phyloP scores from a whole-genome alignment of 2,113 vertebrate genomes.

The mouse (Mus musculus) region DNA sequence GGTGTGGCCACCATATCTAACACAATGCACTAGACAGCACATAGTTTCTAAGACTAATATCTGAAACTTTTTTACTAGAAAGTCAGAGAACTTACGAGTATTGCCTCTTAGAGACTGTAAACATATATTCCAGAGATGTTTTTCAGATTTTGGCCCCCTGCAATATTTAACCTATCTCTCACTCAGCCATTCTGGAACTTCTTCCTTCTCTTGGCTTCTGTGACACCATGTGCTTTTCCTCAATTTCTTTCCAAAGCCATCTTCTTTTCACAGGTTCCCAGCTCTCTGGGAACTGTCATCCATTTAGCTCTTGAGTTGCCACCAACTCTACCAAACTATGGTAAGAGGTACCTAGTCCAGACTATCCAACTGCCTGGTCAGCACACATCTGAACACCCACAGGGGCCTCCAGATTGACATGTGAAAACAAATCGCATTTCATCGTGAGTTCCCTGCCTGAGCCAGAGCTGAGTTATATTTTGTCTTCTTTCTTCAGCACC shows the following conservation, averaged over 20 bases:
- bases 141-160: background rate
- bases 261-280: background rate
- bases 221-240: background rate
- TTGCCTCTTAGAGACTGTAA: background rate
- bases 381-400: background rate
- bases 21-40: background rate
- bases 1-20: too few relatives aligned
- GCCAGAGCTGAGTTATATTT: background rate
- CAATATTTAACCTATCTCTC: conserved; percentile 13
- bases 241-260: background rate
- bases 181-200: background rate
- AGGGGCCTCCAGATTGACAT: background rate
- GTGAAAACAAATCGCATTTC: background rate
- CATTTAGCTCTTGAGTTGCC: background rate
- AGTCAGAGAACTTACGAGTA: background rate
- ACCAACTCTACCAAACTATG: background rate
- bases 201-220: background rate
- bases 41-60: background rate
- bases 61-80: background rate
- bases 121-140: background rate
- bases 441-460: background rate
- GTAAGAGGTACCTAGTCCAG: background rate
- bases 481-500: background rate
- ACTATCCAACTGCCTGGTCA: background rate
- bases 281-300: background rate